Base-by-base conservation (phyloP, 2,113 vertebrate species). In the Telmatochromis sp. region DNA sequence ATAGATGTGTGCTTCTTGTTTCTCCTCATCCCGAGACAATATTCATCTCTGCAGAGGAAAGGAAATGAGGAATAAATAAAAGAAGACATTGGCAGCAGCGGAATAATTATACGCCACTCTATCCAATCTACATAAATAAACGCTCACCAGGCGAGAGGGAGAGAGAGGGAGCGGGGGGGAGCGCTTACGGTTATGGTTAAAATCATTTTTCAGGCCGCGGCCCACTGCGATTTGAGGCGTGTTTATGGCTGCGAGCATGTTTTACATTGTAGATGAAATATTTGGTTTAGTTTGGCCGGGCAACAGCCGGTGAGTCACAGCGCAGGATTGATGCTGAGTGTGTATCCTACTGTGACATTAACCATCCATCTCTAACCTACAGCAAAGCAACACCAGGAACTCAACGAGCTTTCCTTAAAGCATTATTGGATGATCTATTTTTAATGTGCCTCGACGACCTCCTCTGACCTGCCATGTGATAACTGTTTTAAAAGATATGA, bases 121-220 rank as follows among this genome's bases (percentile, higher is more conserved):
- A 87, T 96, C 93, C 95, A 95, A 95, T 96, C 96, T 95, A 95
- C 95, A 96, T 95, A 96, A 97, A 97, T 96, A 97, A 97, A 96
- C 94, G 42, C 70, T 47, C 81, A 82, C 87, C 19, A 65, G 90
- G 88, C 47, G 8, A 82, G 63, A 84, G 60, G 6, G 2, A 37
- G 86, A 70, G 80, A 65, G 83, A 83, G 85, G 82, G 40, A 70
- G 68, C 0, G 70, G 23, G 70, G 80, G 80, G 55, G 87, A 47
- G 70, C 1, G 58, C 93, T 93, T 84, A 90, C 87, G 82, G 95
- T 95, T 95, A 94, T 89, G 95, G 93, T 96, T 94, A 91, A 94
- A 96, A 94, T 95, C 89, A 95, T 96, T 96, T 95, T 95, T 96
- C 95, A 96, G 95, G 89, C 85, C 68, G 40, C 1, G 47, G 84